phyloP scores from a whole-genome alignment of 2,797 vertebrate species.

The Coilia nasus region DNA sequence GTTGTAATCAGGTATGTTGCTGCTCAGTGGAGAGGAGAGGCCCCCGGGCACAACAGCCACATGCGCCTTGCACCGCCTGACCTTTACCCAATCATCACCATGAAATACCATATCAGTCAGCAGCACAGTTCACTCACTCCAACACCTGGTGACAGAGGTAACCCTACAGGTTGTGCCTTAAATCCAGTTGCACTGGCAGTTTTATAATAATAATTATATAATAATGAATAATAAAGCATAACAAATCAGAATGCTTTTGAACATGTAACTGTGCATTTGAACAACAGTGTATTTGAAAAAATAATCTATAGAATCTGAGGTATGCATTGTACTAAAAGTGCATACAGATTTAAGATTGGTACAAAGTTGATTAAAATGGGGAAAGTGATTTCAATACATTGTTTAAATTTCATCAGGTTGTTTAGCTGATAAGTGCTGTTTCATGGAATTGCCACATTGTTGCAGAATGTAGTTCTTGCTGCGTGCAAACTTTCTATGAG shows the following conservation, averaged over 20 bases:
- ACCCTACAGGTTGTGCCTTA: not conserved
- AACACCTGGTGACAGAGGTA: not conserved
- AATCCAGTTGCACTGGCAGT: too few species aligned
- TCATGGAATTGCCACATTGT: not conserved
- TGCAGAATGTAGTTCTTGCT: not conserved
- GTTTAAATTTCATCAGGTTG: not conserved
- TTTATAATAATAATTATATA: too few species aligned
- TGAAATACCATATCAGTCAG: not conserved
- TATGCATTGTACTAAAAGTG: not conserved
- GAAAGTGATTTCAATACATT: not conserved
- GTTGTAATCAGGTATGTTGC: not conserved
- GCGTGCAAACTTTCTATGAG: not conserved
- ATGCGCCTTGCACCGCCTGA: not conserved
- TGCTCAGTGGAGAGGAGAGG: constrained; percentile 5
- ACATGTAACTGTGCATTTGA: not conserved
- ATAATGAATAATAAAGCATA: too few species aligned
- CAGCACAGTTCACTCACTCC: not conserved
- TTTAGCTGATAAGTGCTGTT: not conserved
- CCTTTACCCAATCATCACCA: not conserved
- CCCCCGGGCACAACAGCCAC: not conserved
- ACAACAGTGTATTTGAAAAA: not conserved
- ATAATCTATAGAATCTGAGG: not conserved
- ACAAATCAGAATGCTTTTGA: too few species aligned
- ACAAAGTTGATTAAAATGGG: not conserved
- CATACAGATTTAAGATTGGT: not conserved